These are phyloP conservation scores for Caenorhabditis macrosperma DNA, from an alignment of 2,888 invertebrate species.

Conservation along the genomic window DNA sequence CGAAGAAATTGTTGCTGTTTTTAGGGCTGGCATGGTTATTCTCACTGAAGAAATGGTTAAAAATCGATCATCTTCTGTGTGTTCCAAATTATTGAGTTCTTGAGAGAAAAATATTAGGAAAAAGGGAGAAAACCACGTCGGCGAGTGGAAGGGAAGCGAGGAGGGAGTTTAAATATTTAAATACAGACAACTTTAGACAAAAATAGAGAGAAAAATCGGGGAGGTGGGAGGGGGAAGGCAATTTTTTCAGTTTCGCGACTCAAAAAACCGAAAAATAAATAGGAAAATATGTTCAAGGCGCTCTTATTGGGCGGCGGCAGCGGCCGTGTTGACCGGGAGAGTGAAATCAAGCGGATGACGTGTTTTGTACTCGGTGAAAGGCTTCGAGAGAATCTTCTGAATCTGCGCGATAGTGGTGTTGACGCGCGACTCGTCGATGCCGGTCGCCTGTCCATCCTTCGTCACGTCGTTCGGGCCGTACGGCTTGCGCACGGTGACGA, in stretches of 20 bases:
- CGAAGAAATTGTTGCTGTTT: neutral
- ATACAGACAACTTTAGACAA: neutral
- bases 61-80: neutral
- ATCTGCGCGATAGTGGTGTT: slow-evolving; percentile 61
- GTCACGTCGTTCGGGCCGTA: slow-evolving; percentile 34
- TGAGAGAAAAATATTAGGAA: neutral
- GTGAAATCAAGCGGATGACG: slow-evolving; percentile 37
- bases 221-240: too few relatives aligned
- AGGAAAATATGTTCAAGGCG: too few relatives aligned
- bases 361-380: slow-evolving; percentile 25
- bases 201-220: neutral
- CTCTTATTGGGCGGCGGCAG: neutral
- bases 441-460: slow-evolving; percentile 29
- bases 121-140: neutral
- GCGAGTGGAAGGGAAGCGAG: neutral
- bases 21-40: too few relatives aligned
- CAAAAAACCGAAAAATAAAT: neutral
- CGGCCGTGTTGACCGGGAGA: too few relatives aligned
- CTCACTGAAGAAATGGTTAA: neutral
- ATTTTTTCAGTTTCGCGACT: too few relatives aligned
- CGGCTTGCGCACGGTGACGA: slow-evolving; percentile 34
- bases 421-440: slow-evolving; percentile 55
- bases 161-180: neutral
- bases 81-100: neutral
- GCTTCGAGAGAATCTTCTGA: slow-evolving; percentile 65